phyloP scores from a whole-genome alignment of 2,888 invertebrate genomes.

The Leptopilina drosophilae region DNA sequence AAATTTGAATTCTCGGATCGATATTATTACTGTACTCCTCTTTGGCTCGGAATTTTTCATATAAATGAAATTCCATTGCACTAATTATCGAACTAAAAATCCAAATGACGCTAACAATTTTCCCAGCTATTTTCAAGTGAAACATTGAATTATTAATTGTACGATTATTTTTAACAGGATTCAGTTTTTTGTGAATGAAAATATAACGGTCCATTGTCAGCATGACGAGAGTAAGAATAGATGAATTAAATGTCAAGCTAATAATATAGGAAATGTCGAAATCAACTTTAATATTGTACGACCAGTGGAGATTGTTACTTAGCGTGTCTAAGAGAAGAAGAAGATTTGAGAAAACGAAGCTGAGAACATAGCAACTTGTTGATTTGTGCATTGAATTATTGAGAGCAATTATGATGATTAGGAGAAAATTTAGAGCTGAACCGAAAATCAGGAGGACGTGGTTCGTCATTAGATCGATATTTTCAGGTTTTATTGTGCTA shows the following conservation, averaged over 20 bases:
- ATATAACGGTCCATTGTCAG: slow-evolving; percentile 65
- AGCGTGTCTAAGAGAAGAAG: slow-evolving; percentile 64
- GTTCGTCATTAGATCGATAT: slow-evolving; percentile 30
- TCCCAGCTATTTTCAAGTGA: slow-evolving; percentile 55
- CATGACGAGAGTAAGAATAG: slow-evolving; percentile 63
- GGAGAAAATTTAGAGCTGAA: slow-evolving; percentile 50
- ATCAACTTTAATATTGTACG: slow-evolving; percentile 56
- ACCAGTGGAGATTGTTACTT: slow-evolving; percentile 58
- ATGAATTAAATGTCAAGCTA: slow-evolving; percentile 64
- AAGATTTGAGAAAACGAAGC: slow-evolving; percentile 64
- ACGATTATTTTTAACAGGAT: background rate
- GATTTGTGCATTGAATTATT: slow-evolving; percentile 57
- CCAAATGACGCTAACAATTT: slow-evolving; percentile 64
- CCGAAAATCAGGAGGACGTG: slow-evolving; percentile 50
- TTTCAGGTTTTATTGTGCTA: background rate
- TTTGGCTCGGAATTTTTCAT: slow-evolving; percentile 52
- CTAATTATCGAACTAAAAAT: slow-evolving; percentile 58
- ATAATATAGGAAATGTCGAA: slow-evolving; percentile 66
- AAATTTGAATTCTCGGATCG: slow-evolving; percentile 54
- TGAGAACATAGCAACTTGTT: slow-evolving; percentile 63
- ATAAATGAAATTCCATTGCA: slow-evolving; percentile 66
- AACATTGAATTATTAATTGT: slow-evolving; percentile 42
- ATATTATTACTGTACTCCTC: slow-evolving; percentile 50
- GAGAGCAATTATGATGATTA: slow-evolving; percentile 51
- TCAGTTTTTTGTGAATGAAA: slow-evolving; percentile 51